A percentile compares a stretch with the other conserved stretches of the same genome.
Conservation (phyloP, 2,113 vertebrate genomes). For the Apteryx owenii region DNA sequence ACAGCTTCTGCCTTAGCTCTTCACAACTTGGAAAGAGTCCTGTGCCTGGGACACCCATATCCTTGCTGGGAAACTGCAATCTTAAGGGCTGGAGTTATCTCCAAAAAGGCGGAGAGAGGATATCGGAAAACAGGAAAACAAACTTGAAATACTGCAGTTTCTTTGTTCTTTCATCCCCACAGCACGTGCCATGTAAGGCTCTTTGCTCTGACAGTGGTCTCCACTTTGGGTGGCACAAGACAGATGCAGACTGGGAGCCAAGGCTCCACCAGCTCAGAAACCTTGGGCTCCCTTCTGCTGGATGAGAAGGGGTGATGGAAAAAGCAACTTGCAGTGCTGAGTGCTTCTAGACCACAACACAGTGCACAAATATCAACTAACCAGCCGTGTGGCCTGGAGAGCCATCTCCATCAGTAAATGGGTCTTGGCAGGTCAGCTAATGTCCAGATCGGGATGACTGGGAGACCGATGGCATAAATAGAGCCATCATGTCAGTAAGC, state of each 20-base stretch:
- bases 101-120: background rate
- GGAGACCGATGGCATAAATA: background rate
- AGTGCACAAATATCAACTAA: background rate
- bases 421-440: background rate
- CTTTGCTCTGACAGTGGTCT: background rate
- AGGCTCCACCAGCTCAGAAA: background rate
- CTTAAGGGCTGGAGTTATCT: background rate
- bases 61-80: rapidly evolving
- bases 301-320: background rate
- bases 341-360: background rate
- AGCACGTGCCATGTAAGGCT: background rate
- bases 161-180: background rate
- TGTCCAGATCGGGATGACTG: background rate
- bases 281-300: background rate
- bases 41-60: background rate
- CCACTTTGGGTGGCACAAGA: background rate
- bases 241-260: background rate
- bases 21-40: background rate
- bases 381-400: background rate
- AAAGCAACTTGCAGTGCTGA: background rate
- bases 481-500: background rate
- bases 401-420: background rate
- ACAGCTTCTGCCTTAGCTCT: background rate
- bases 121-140: background rate
- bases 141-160: background rate